Evolutionary conservation across 1,140 invertebrate genomes (phyloP).

Genomic region (Macrosteles quadrilineatus): DNA sequence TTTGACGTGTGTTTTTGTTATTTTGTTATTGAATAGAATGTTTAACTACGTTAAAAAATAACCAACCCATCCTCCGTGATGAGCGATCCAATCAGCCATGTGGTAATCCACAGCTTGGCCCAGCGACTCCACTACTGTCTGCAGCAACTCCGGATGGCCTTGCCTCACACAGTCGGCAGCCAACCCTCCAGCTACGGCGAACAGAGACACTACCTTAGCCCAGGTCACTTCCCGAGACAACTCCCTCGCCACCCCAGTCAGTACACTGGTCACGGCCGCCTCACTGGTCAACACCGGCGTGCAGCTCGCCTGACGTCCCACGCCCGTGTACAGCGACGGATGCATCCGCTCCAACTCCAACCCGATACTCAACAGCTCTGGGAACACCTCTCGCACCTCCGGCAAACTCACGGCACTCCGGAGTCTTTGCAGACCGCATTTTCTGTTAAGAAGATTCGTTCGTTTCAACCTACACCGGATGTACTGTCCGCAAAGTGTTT

Average conservation of each 20-base stretch:
- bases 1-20: too few relatives aligned
- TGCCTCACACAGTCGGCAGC: slow-evolving; percentile 69
- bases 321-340: slow-evolving; percentile 53
- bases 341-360: slow-evolving; percentile 66
- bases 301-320: slow-evolving; percentile 45
- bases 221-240: slow-evolving; percentile 38
- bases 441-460: slow-evolving; percentile 65
- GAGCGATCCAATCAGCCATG: slow-evolving; percentile 65
- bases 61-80: slow-evolving; percentile 73
- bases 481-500: slow-evolving; percentile 64
- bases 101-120: slow-evolving; percentile 64
- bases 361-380: slow-evolving; percentile 57
- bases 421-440: slow-evolving; percentile 67
- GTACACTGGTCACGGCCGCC: slow-evolving; percentile 55
- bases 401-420: slow-evolving; percentile 59
- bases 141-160: slow-evolving; percentile 64
- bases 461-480: slow-evolving; percentile 55
- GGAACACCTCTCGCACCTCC: slow-evolving; percentile 61
- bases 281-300: slow-evolving; percentile 56
- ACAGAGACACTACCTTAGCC: slow-evolving; percentile 60
- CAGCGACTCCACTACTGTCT: slow-evolving; percentile 60
- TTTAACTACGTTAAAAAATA: too few relatives aligned
- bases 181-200: slow-evolving; percentile 66
- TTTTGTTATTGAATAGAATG: too few relatives aligned
- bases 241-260: slow-evolving; percentile 55